Evolutionary conservation across 2,888 invertebrate species (phyloP).

Genomic region (Beris chalybata): DNA sequence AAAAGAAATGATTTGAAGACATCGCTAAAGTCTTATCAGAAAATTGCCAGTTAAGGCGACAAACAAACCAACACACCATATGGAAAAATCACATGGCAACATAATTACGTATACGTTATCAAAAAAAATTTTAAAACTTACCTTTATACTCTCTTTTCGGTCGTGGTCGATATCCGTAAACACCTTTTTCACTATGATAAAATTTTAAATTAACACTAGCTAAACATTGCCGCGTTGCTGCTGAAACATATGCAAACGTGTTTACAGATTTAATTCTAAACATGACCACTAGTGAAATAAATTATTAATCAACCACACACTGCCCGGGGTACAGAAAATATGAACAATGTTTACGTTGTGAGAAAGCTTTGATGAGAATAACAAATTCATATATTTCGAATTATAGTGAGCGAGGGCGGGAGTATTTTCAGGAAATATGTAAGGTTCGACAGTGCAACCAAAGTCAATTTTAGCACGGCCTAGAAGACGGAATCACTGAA

Average conservation of each 20-base stretch:
- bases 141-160: slow-evolving; percentile 48
- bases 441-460: background rate
- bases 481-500: slow-evolving; percentile 10
- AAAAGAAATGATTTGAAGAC: background rate
- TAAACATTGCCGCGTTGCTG: background rate
- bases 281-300: slow-evolving; percentile 1
- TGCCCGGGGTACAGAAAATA: too few species aligned
- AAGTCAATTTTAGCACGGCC: slow-evolving; percentile 19
- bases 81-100: background rate
- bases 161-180: slow-evolving; percentile 52
- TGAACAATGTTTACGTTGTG: too few species aligned
- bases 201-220: background rate
- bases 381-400: too few species aligned
- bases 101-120: background rate
- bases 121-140: slow-evolving; percentile 38
- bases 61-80: background rate
- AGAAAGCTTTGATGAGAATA: too few species aligned
- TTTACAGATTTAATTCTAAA: slow-evolving; percentile 4
- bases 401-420: too few species aligned
- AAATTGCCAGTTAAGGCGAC: background rate
- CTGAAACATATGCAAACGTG: background rate
- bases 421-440: too few species aligned
- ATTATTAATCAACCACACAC: too few species aligned
- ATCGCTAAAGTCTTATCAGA: background rate
- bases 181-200: slow-evolving; percentile 52